phyloP scores from a whole-genome alignment of 1,140 invertebrate species.

The Bombus huntii region DNA sequence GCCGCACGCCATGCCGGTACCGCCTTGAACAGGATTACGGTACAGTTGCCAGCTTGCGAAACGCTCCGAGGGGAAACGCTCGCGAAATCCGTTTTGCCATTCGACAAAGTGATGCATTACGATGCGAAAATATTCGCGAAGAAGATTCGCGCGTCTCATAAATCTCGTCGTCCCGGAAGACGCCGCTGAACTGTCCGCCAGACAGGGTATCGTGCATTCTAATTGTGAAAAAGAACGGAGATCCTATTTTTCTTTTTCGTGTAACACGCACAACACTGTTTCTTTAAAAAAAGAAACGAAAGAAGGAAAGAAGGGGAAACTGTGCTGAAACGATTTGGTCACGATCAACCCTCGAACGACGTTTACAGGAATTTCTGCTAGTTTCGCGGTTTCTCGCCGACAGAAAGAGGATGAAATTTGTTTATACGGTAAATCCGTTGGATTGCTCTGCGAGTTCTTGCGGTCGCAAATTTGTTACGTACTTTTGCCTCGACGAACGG shows the following conservation, averaged over 20 bases:
- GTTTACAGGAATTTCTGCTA: not conserved
- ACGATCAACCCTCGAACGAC: not conserved
- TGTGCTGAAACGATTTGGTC: not conserved
- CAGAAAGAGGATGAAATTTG: conserved; percentile 32
- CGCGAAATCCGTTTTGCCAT: conserved; percentile 54
- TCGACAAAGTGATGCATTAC: conserved; percentile 60
- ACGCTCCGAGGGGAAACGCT: conserved; percentile 10
- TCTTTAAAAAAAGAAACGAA: not conserved
- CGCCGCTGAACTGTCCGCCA: conserved; percentile 50
- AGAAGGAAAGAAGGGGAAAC: not conserved
- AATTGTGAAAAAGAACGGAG: conserved; percentile 7
- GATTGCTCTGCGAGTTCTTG: conserved; percentile 48
- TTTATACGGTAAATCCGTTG: conserved; percentile 52
- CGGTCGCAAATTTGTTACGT: conserved; percentile 24
- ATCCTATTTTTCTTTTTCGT: not conserved
- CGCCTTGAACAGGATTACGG: conserved; percentile 56
- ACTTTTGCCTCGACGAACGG: not conserved
- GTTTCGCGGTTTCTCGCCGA: not conserved
- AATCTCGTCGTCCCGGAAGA: conserved; percentile 51
- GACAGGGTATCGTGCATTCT: conserved; percentile 44
- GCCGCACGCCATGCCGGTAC: conserved; percentile 26
- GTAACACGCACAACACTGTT: too few relatives aligned
- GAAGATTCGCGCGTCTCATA: conserved; percentile 52
- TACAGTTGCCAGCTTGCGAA: conserved; percentile 35
- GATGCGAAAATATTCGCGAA: conserved; percentile 56